A percentile compares a stretch with the other conserved stretches of the same genome.
These are phyloP conservation scores for Drosophila mojavensis DNA, from an alignment of 1,140 invertebrate species.

Conservation along the genomic window DNA sequence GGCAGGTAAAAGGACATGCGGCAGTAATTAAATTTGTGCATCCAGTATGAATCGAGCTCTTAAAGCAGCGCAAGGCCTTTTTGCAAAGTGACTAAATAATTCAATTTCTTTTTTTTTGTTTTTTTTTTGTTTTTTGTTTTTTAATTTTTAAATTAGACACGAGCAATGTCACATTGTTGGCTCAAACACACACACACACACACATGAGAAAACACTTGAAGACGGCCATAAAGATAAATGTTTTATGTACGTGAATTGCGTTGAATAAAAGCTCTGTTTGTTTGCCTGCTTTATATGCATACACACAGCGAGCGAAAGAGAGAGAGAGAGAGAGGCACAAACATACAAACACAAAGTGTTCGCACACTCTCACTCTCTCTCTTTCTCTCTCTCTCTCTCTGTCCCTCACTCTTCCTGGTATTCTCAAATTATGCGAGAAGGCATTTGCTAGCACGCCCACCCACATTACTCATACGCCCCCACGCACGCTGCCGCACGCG, in stretches of 20 bases:
- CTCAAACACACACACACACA: neutral
- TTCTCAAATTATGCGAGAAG: slow-evolving; percentile 24
- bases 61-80: slow-evolving; percentile 23
- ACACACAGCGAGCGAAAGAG: slow-evolving; percentile 32
- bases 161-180: slow-evolving; percentile 31
- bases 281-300: slow-evolving; percentile 69
- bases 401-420: neutral
- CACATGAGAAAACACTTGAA: slow-evolving; percentile 62
- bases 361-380: neutral
- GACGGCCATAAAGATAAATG: slow-evolving; percentile 81
- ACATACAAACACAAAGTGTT: slow-evolving; percentile 34
- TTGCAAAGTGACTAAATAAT: slow-evolving; percentile 33
- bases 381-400: neutral
- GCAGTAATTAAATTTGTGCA: slow-evolving; percentile 71
- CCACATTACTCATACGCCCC: slow-evolving; percentile 72
- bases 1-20: slow-evolving; percentile 68
- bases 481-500: slow-evolving; percentile 17
- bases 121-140: slow-evolving; percentile 13
- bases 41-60: slow-evolving; percentile 25
- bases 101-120: slow-evolving; percentile 21
- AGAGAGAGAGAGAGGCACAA: slow-evolving; percentile 38
- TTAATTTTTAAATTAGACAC: slow-evolving; percentile 39
- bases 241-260: slow-evolving; percentile 82
- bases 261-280: slow-evolving; percentile 78
- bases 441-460: slow-evolving; percentile 28